Evolutionary conservation across 1,140 invertebrate genomes (phyloP).

Genomic region (Drosophila teissieri): DNA sequence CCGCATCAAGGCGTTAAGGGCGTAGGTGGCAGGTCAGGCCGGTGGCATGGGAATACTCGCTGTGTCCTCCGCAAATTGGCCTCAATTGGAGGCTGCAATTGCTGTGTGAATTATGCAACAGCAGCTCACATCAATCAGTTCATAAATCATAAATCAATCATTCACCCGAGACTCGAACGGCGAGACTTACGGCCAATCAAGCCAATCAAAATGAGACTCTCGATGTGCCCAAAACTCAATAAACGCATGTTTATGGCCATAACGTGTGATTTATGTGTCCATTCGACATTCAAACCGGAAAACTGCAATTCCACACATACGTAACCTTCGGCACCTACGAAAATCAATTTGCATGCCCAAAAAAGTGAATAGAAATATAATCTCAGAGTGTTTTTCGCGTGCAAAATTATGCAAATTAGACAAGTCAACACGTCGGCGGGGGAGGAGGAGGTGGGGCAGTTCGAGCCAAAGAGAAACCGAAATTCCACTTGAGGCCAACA

Average conservation of each 20-base stretch:
- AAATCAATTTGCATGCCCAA: constrained; percentile 70
- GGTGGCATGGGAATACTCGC: constrained; percentile 28
- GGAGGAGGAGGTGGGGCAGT: background rate
- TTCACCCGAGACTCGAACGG: background rate
- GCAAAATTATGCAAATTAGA: constrained; percentile 72
- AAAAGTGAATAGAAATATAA: constrained; percentile 31
- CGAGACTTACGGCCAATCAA: constrained; percentile 50
- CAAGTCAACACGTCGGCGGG: constrained; percentile 32
- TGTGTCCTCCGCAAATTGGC: constrained; percentile 30
- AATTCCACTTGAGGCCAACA: constrained; percentile 35
- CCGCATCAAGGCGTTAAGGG: constrained; percentile 9
- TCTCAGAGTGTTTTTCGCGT: constrained; percentile 69
- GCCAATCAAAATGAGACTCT: constrained; percentile 57
- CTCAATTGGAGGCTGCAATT: constrained; percentile 47
- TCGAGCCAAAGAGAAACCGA: constrained; percentile 22
- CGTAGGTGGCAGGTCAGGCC: constrained; percentile 32
- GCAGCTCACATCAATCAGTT: constrained; percentile 37
- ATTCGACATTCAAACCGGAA: constrained; percentile 14
- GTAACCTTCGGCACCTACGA: constrained; percentile 70
- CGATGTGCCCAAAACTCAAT: constrained; percentile 35
- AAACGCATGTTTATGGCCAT: constrained; percentile 46
- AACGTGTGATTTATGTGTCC: constrained; percentile 58
- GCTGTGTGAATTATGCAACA: constrained; percentile 53
- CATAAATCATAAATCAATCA: constrained; percentile 72
- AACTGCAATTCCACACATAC: constrained; percentile 15